phyloP scores from a whole-genome alignment of 2,113 vertebrate genomes.

The Corythornis madagascariensis region DNA sequence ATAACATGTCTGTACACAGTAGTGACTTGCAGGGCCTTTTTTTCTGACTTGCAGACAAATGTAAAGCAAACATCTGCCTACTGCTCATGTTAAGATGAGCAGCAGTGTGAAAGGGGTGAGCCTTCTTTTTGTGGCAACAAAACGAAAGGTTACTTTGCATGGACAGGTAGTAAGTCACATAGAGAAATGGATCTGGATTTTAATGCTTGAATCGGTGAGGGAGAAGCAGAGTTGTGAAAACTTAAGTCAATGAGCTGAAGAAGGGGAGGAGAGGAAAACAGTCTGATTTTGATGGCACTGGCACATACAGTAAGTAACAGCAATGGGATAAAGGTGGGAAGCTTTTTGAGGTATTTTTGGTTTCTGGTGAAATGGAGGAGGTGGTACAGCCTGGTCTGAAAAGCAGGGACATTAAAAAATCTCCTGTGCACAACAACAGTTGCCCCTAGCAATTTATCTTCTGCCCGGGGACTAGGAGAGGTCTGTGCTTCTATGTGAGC shows the following conservation, averaged over 20 bases:
- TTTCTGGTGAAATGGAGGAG: neutral
- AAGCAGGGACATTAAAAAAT: accelerated
- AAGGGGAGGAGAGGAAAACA: neutral
- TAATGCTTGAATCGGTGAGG: neutral
- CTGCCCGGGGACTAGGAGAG: neutral
- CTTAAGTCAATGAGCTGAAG: neutral
- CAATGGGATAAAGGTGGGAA: neutral
- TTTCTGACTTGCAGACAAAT: neutral
- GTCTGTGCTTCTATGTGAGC: neutral
- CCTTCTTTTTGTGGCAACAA: neutral
- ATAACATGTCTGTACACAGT: neutral
- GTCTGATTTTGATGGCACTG: neutral
- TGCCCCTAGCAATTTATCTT: neutral
- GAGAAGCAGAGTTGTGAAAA: neutral
- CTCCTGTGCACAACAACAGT: neutral
- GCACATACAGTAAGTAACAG: accelerated
- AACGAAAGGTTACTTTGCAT: neutral
- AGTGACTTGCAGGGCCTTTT: neutral
- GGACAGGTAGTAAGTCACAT: accelerated
- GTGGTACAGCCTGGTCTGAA: neutral
- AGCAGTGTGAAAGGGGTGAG: neutral
- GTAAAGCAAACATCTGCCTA: neutral
- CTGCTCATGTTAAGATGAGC: neutral
- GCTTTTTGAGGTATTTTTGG: neutral
- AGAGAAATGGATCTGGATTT: neutral